Conservation (phyloP, 2,797 vertebrate species). For the Rallus crepitans region DNA sequence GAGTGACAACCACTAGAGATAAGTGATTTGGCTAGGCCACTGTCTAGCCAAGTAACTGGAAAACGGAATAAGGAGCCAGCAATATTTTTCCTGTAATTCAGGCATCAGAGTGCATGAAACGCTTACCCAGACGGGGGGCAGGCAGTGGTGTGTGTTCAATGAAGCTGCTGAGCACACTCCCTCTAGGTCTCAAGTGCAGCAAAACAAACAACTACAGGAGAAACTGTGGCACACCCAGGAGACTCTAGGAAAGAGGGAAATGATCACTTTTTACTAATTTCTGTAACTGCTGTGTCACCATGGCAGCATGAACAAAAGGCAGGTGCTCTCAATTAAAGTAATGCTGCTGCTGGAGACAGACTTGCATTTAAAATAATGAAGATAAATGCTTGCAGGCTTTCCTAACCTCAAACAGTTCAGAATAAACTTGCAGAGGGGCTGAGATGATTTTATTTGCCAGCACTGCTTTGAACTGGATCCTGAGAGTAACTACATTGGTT, state of each 20-base stretch:
- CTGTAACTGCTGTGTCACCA: not conserved
- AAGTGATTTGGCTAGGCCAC: not conserved
- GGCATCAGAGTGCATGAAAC: not conserved
- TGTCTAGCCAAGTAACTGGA: not conserved
- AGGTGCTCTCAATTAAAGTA: not conserved
- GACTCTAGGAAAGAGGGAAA: not conserved
- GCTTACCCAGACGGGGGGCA: fast-evolving
- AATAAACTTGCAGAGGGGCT: not conserved
- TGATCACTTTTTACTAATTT: not conserved
- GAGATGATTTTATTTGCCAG: not conserved
- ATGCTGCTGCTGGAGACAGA: not conserved
- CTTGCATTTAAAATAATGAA: not conserved
- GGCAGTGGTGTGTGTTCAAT: not conserved
- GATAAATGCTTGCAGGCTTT: not conserved
- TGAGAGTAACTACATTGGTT: not conserved
- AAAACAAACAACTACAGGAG: not conserved
- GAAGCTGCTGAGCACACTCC: not conserved
- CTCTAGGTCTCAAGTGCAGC: not conserved
- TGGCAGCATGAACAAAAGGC: not conserved
- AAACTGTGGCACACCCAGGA: not conserved
- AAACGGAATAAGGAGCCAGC: not conserved
- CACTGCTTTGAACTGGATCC: not conserved
- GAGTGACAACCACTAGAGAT: not conserved
- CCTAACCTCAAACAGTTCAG: not conserved
- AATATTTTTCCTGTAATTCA: not conserved